These are phyloP conservation scores for Aselliscus stoliczkanus DNA, from an alignment of 2,797 vertebrate species.

Conservation along the genomic window DNA sequence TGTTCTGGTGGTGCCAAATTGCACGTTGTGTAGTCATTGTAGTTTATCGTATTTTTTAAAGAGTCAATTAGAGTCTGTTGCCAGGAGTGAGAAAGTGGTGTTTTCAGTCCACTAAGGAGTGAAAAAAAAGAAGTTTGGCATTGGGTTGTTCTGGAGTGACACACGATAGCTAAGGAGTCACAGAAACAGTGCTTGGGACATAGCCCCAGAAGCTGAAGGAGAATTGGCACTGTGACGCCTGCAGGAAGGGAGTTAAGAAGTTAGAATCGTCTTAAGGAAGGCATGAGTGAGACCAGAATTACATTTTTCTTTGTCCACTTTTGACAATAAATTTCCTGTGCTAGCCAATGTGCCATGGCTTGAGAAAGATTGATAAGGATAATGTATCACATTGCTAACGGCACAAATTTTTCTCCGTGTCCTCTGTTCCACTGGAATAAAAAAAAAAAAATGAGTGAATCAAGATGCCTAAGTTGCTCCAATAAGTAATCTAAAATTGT, in stretches of 20 bases:
- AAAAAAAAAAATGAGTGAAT: neutral
- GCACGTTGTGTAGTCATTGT: neutral
- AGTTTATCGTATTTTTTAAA: constrained; percentile 22
- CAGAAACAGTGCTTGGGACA: neutral
- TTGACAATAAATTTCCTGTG: constrained; percentile 11
- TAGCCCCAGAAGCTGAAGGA: neutral
- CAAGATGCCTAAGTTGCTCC: neutral
- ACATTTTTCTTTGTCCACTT: neutral
- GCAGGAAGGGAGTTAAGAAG: neutral
- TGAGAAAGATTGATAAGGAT: neutral
- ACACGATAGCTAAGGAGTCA: neutral
- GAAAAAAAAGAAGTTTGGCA: neutral
- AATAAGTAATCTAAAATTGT: constrained; percentile 40
- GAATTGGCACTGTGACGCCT: neutral
- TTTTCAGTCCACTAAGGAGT: neutral
- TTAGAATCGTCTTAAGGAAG: neutral
- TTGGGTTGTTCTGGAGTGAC: neutral
- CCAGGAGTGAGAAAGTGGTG: neutral
- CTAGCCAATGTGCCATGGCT: neutral
- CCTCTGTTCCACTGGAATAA: neutral
- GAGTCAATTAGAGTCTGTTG: neutral
- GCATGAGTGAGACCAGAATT: neutral
- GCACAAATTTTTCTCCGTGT: neutral
- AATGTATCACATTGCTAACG: neutral
- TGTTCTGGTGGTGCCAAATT: neutral